Base-by-base conservation (phyloP, 2,888 invertebrate species). In the Tortricodes alternella region DNA sequence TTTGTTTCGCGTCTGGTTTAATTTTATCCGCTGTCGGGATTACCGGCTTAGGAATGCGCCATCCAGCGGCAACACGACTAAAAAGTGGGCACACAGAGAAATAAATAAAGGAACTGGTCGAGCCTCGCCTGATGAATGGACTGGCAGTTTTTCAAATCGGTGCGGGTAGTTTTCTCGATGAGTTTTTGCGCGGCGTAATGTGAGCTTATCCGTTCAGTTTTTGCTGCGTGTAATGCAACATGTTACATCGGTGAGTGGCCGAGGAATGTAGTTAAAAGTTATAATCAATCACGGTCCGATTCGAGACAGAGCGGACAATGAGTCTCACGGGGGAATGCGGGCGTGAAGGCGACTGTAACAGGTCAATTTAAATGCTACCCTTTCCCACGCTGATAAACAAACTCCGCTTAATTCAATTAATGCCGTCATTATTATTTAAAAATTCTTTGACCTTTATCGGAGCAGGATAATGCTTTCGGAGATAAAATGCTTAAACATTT, bases 1-100 rank as follows among this genome's bases (percentile, higher is more conserved):
- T 89, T 90, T 89, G 83, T 89, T 90, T 86, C 83, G 83, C 85
- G 90, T 90, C 90, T 90, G 89, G 87, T 86, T 89, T 89, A 89
- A 90, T 89, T 89, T 90, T 89, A 89, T 89, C 88, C 81, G 83
- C 84, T 85, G 89, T 85, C 85, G 83, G 84, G 89, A 89, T 89
- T 89, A 89, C 89, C 81, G 84, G 83, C 88, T 87, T 85, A 88
- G 90, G 90, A 90, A 90, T 90, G 89, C 87, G 85, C 82, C 85
- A 80, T 78, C 83, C 83, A 72, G 66, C 71, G 73, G 79, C 85
- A 89, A 89, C 78, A 88, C 83, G 85, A 86, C 70, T 78, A 89
- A 89, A 87, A 88, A 85, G 77, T 72, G 70, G 71, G 68, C 82
- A 80, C n/a, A 84, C 85, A 80, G 81, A 80, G 86, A 86, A 85